A percentile compares a stretch with the other conserved stretches of the same genome.
These are phyloP conservation scores for Alca torda DNA, from an alignment of 2,797 vertebrate species.

Conservation along the genomic window DNA sequence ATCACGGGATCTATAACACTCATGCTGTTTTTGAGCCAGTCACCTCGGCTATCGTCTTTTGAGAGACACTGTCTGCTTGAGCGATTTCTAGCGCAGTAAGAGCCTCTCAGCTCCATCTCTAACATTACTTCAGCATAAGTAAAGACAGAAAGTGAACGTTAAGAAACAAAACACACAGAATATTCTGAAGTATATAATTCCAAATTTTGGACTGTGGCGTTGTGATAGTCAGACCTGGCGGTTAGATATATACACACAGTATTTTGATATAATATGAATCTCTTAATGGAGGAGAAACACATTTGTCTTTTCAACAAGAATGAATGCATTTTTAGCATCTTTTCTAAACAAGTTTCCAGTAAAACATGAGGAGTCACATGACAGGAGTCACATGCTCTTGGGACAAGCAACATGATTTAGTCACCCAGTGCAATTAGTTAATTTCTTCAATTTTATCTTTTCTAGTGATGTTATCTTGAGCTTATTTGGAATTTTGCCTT, in stretches of 20 bases:
- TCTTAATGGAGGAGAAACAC: not conserved
- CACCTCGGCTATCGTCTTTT: not conserved
- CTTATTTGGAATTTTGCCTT: not conserved
- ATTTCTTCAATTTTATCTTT: not conserved
- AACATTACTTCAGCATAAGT: not conserved
- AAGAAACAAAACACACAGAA: not conserved
- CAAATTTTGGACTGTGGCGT: not conserved
- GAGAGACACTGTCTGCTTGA: not conserved
- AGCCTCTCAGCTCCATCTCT: not conserved
- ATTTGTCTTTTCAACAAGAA: not conserved
- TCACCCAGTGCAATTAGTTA: not conserved
- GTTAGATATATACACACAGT: not conserved
- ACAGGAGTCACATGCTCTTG: not conserved
- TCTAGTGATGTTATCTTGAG: not conserved
- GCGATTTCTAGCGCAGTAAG: not conserved
- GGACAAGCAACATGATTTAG: not conserved
- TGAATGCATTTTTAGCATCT: not conserved
- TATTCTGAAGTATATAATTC: not conserved
- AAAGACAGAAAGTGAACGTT: not conserved
- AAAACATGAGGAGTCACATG: not conserved
- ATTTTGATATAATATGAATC: not conserved
- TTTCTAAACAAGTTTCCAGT: not conserved
- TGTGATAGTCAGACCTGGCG: not conserved
- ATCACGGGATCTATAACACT: not conserved
- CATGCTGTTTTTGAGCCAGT: not conserved